A percentile compares a stretch with the other conserved stretches of the same genome.
Conservation (phyloP, 2,888 invertebrate genomes). For the Lasioglossum morio region DNA sequence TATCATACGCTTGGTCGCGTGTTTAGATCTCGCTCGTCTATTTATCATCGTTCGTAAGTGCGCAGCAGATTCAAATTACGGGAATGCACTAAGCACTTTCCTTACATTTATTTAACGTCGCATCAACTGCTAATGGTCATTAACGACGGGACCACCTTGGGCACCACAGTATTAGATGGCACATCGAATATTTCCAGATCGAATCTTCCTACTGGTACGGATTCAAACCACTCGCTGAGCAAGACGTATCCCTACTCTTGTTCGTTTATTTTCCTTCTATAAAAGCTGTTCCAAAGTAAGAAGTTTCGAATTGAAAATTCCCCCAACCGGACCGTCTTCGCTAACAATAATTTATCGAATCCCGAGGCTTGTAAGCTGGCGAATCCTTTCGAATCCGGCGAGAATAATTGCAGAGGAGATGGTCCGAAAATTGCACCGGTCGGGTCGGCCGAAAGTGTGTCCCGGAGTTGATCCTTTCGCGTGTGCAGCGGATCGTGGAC, state of each 20-base stretch:
- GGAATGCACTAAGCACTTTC: no score
- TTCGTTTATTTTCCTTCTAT: background rate
- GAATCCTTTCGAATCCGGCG: background rate
- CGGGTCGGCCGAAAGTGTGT: conserved; percentile 52
- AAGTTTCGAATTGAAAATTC: background rate
- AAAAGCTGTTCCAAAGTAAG: background rate
- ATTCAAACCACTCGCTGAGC: background rate
- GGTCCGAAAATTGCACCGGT: conserved; percentile 61
- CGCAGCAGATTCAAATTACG: no score
- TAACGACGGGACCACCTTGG: no score
- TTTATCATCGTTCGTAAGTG: no score
- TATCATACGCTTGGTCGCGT: no score
- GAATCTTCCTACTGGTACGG: background rate
- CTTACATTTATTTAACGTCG: no score
- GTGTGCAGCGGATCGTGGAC: conserved; percentile 13
- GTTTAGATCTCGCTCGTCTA: no score
- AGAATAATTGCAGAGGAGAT: background rate
- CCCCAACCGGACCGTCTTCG: background rate
- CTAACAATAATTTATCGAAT: background rate
- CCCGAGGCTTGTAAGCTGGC: background rate
- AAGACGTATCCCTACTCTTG: no score
- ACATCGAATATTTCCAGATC: background rate
- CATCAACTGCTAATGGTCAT: no score
- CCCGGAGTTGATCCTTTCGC: conserved; percentile 52
- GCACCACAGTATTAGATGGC: no score